Base-by-base conservation (phyloP, 2,797 vertebrate species). In the Sebastes oblongus region DNA sequence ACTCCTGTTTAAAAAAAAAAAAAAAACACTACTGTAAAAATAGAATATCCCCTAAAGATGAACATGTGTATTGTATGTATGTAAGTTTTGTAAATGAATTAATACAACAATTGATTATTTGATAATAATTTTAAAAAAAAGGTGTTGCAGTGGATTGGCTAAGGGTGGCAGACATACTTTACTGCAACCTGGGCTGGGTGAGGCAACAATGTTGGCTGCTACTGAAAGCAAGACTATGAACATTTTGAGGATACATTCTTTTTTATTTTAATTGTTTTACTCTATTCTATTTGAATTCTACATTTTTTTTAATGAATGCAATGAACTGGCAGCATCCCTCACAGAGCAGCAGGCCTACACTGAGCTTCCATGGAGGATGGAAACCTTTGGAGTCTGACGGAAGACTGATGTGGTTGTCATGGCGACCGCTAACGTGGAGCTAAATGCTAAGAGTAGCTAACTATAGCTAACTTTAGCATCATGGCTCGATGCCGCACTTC, bases 341-440 rank as follows among this genome's bases (percentile, higher is more conserved):
- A 18, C 50, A 52, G 50, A 52, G 50, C 8, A 52, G 50, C 4
- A 52, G 50, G 18, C 20, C 50, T 52, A 52, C 30, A 8, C 9
- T 34, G 16, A 59, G 54, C 5, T 56, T 30, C 22, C 30, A 64
- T 52, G 39, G 14, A 42, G 39, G 42, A 73, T 50, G 69, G 25
- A 66, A 27, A 30, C 55, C 46, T 13, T 5, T 5, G 6, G 58
- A 70, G 73, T 66, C 29, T 62, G 68, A 71, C 55, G 27, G 73
- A 82, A 78, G 78, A 86, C 82, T 81, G 87, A 90, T 80, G 88
- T 83, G 93, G 95, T 95, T 95, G 95, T 93, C 94, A 94, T 87
- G 94, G 93, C 92, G 90, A 95, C 95, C 50, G 80, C 83, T 89
- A 90, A 90, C 69, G 90, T 92, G 81, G 80, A 84, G 80, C 74